A percentile compares a stretch with the other conserved stretches of the same genome.
Evolutionary conservation across 1,140 invertebrate species (phyloP).

Genomic region (Anastatus disparis): DNA sequence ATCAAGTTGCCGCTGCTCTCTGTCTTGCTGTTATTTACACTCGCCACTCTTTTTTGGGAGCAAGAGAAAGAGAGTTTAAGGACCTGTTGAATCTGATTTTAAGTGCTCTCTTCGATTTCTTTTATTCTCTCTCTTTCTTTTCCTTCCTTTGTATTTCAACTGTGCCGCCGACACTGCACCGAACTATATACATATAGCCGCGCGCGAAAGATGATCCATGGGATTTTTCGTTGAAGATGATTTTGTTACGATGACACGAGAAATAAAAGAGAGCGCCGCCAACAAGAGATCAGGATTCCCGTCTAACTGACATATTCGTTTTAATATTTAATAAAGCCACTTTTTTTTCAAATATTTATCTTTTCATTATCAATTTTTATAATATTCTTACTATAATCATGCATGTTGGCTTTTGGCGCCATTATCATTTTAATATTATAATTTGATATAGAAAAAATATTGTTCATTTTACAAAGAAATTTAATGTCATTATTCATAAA

Average conservation of each 20-base stretch:
- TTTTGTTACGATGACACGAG: constrained; percentile 13
- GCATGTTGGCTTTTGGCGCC: too few species aligned
- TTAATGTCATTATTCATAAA: not conserved
- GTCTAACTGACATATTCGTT: not conserved
- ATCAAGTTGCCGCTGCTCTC: constrained; percentile 50
- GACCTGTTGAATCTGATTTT: constrained; percentile 48
- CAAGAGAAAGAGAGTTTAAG: constrained; percentile 4
- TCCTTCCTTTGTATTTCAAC: not conserved
- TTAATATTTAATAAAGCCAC: too few species aligned
- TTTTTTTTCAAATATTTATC: too few species aligned
- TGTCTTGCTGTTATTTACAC: too few species aligned
- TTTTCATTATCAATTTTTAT: too few species aligned
- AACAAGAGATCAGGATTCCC: not conserved
- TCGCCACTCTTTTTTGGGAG: too few species aligned
- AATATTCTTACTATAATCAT: too few species aligned
- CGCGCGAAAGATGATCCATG: constrained; percentile 30
- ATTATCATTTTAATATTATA: too few species aligned
- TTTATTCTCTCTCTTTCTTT: not conserved
- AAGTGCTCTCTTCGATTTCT: constrained; percentile 21
- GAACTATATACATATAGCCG: too few species aligned
- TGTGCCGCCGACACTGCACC: too few species aligned
- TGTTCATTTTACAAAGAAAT: too few species aligned
- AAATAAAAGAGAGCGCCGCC: constrained; percentile 3
- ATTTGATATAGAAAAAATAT: too few species aligned
- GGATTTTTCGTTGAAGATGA: constrained; percentile 28